Conservation (phyloP, 2,888 invertebrate species). For the Drosophila pullipes region DNA sequence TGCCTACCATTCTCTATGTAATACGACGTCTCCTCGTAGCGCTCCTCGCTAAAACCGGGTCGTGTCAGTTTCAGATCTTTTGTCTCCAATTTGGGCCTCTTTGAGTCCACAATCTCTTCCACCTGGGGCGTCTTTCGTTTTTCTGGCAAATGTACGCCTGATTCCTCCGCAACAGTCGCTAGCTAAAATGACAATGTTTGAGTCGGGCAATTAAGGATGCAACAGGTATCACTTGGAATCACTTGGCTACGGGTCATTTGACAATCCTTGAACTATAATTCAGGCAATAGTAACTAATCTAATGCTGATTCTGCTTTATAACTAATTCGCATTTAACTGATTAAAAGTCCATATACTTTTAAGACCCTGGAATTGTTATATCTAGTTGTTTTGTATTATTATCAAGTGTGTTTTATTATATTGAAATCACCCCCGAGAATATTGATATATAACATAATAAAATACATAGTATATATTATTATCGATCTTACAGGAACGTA, state of each 20-base stretch:
- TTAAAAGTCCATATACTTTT: background rate
- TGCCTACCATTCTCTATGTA: constrained; percentile 96
- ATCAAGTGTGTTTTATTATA: background rate
- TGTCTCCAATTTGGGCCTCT: constrained; percentile 91
- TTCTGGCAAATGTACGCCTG: constrained; percentile 21
- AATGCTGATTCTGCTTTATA: background rate
- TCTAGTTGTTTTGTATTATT: background rate
- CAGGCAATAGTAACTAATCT: background rate
- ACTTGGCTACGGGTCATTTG: background rate
- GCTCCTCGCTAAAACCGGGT: constrained; percentile 96
- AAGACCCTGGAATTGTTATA: too few relatives aligned
- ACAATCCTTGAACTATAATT: background rate
- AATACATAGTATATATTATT: background rate
- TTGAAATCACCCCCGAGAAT: background rate
- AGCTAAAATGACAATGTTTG: constrained; percentile 25
- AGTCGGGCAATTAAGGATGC: background rate
- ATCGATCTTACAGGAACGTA: background rate
- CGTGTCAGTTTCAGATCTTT: constrained; percentile 95
- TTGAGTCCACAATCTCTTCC: constrained; percentile 21
- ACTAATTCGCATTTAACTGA: background rate
- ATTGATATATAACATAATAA: background rate
- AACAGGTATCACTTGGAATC: background rate
- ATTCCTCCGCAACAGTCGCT: constrained; percentile 18
- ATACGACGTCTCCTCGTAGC: constrained; percentile 97
- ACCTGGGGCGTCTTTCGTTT: constrained; percentile 47